A percentile compares a stretch with the other conserved stretches of the same genome.
Conservation (phyloP, 2,113 vertebrate species). For the Gobius niger region DNA sequence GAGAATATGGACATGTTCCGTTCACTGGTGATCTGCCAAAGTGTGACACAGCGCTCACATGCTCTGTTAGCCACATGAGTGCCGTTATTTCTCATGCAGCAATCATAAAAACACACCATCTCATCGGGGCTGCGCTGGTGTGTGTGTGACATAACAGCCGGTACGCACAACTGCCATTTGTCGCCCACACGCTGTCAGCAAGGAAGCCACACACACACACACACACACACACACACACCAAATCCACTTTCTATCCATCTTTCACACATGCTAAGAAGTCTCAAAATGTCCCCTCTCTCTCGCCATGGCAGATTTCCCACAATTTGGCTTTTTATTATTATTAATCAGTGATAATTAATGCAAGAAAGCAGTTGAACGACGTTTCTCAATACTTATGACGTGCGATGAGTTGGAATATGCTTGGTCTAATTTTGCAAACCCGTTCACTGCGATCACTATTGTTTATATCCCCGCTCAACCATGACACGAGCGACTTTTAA, state of each 20-base stretch:
- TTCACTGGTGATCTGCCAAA: conserved; percentile 28
- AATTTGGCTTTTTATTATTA: neutral
- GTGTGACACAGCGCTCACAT: conserved; percentile 51
- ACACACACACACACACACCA: conserved; percentile 21
- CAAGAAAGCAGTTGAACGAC: neutral
- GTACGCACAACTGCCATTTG: conserved; percentile 54
- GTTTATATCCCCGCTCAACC: conserved; percentile 34
- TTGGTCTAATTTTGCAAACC: neutral
- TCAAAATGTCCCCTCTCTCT: conserved; percentile 39
- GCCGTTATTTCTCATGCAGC: conserved; percentile 31
- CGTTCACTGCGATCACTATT: conserved; percentile 1
- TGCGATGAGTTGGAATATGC: conserved; percentile 2
- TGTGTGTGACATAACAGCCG: conserved; percentile 67
- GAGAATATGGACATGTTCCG: conserved; percentile 19
- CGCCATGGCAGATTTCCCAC: conserved; percentile 21
- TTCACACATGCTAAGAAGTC: conserved; percentile 31
- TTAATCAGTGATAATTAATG: conserved; percentile 14
- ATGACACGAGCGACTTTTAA: conserved; percentile 49
- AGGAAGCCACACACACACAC: conserved; percentile 50
- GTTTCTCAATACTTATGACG: conserved; percentile 6
- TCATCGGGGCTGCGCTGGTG: conserved; percentile 32
- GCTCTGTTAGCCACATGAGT: conserved; percentile 48
- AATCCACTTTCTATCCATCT: conserved; percentile 35
- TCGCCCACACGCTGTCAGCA: conserved; percentile 73
- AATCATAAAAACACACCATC: conserved; percentile 44